Evolutionary conservation across 2,888 invertebrate species (phyloP).

Genomic region (Tipula helvola): DNA sequence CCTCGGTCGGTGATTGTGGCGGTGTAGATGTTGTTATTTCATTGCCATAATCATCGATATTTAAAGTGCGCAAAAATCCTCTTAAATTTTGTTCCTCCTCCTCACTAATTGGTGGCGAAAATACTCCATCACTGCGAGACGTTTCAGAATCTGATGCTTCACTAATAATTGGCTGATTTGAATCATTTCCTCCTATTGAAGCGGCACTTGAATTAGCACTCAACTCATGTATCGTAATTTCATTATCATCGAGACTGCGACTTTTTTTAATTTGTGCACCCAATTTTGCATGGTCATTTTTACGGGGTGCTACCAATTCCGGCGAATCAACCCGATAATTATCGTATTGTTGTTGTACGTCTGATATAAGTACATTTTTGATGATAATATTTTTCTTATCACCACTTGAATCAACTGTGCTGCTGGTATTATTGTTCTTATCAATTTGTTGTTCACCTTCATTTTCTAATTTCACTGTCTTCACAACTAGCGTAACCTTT

Average conservation of each 20-base stretch:
- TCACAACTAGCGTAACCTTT: not conserved
- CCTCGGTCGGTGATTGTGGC: not conserved
- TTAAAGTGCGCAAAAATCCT: slow-evolving; percentile 43
- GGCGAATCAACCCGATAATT: slow-evolving; percentile 19
- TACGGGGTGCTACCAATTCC: not conserved
- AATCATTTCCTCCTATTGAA: slow-evolving; percentile 30
- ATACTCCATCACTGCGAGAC: slow-evolving; percentile 37
- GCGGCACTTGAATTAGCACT: slow-evolving; percentile 25
- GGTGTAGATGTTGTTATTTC: not conserved
- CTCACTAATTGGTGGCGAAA: slow-evolving; percentile 33
- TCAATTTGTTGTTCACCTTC: not conserved
- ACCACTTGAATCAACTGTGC: not conserved
- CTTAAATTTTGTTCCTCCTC: slow-evolving; percentile 45
- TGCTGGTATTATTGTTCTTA: not conserved
- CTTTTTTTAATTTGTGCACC: slow-evolving; percentile 14
- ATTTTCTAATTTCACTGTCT: slow-evolving; percentile 7
- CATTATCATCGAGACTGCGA: slow-evolving; percentile 17
- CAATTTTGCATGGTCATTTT: not conserved
- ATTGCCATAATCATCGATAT: slow-evolving; percentile 34
- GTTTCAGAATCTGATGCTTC: slow-evolving; percentile 51
- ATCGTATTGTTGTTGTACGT: not conserved
- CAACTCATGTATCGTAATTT: slow-evolving; percentile 29
- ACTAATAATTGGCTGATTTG: slow-evolving; percentile 42
- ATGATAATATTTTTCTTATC: not conserved
- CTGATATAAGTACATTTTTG: not conserved